Base-by-base conservation (phyloP, 1,140 invertebrate species). In the Papilio xuthus region DNA sequence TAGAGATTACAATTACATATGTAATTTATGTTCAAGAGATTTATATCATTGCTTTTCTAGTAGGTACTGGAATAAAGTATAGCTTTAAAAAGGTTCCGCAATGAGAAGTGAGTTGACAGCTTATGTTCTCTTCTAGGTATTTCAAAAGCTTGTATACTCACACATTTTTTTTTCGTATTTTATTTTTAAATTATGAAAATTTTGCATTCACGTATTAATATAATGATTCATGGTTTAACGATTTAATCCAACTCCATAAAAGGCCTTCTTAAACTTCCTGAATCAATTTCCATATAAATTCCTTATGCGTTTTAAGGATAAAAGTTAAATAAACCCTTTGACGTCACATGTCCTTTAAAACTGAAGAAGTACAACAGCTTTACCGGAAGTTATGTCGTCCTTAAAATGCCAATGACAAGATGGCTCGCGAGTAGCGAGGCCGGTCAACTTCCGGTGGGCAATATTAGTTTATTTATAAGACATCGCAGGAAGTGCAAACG, bases 401-500 rank as follows among this genome's bases (percentile, higher is more conserved):
- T 71, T 72, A 76, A 71, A 47, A 75, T 20, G 37, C 72, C 67
- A 69, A 79, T 77, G 60, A 81, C 78, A 67, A 84, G 78, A 88
- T 80, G 82, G 78, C 63, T 81, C 79, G 79, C 78, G 79, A 74
- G 12, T 50, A 50, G 60, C 81, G 81, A 91, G 89, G 89, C 78
- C 85, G 70, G 20, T n/a, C 72, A 32, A 74, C 81, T 90, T 90
- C 90, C 89, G 87, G 81, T 72, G 79, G 18, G 83, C 87, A 84
- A 87, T 88, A 86, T 87, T 86, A 82, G 86, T 86, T 86, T 90
- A 89, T 90, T 89, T 89, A 85, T 87, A 89, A 79, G 78, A 56
- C 76, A 78, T 79, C 83, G 70, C 81, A 87, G 89, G 88, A 90
- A 90, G 85, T 89, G 47, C 67, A 78, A 79, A 79, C 67, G 72